These are phyloP conservation scores for Phenganax marumi DNA, from an alignment of 92 coral and sea anemone species.

Conservation along the genomic window DNA sequence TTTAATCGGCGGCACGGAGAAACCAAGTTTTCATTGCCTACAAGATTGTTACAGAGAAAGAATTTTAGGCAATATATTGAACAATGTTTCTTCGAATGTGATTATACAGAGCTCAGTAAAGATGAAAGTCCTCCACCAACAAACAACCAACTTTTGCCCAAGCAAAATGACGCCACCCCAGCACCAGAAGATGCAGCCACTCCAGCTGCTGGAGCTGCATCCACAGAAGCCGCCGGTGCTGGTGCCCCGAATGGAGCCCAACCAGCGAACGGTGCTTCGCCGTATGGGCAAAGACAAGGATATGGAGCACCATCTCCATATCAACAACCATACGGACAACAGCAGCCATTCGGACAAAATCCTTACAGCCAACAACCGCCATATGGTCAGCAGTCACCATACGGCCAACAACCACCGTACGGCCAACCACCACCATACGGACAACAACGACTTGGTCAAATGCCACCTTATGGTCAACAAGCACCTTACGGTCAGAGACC, in stretches of 20 bases:
- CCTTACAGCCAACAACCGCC: slow-evolving; percentile 19
- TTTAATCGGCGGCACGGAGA: not conserved
- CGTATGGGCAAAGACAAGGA: not conserved
- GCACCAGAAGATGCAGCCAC: slow-evolving; percentile 12
- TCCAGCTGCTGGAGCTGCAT: slow-evolving; percentile 3
- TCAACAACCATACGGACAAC: not conserved
- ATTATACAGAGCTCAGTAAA: slow-evolving; percentile 34
- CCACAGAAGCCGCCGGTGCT: not conserved
- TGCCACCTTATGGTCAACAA: slow-evolving; percentile 19
- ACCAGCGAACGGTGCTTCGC: slow-evolving; percentile 3
- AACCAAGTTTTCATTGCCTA: no score
- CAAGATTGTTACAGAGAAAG: no score
- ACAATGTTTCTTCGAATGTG: not conserved
- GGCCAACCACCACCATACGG: slow-evolving; percentile 6
- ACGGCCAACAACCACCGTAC: not conserved
- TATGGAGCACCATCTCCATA: slow-evolving; percentile 4
- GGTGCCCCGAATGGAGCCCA: slow-evolving; percentile 1
- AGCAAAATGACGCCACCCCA: slow-evolving; percentile 31
- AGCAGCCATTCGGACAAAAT: slow-evolving; percentile 4
- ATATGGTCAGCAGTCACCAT: not conserved
- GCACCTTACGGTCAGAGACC: slow-evolving; percentile 29
- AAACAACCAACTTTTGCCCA: slow-evolving; percentile 34
- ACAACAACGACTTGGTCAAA: slow-evolving; percentile 29
- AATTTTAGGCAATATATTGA: no score
- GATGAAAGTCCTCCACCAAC: slow-evolving; percentile 48